Evolutionary conservation across 2,113 vertebrate genomes (phyloP), one percentile per base, ranked within the genome.

Genomic region (Ifrita kowaldi): DNA sequence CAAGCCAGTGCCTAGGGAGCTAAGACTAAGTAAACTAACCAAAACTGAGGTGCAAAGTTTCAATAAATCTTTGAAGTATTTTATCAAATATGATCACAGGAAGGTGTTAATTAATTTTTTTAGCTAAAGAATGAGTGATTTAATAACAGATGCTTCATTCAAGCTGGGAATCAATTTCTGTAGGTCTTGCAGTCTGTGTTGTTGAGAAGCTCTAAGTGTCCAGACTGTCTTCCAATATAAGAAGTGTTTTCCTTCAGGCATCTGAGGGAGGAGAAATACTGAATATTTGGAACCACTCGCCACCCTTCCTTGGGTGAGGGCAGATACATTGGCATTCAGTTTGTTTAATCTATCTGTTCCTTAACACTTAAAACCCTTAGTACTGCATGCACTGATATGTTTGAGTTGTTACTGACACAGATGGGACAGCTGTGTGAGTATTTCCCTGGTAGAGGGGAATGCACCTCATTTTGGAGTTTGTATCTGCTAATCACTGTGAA

Each of bases 301-400:
- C 30, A 47, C 44, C 55, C 55, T 87, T 85, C 67, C 59, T 35
- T 69, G 67, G 10, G 14, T 3, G 9, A 76, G 62, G 59, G 55
- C 42, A 50, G 50, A 37, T 69, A 56, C 10, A 18, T 1, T 79
- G 41, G 47, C 78, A 59, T 70, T 82, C 20, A n/a, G 18, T 63
- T 82, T 87, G 30, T 44, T 78, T 37, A 60, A 24, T 76, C 67
- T 79, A 49, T 60, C 56, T n/a, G 0, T 44, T 79, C 55, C 69
- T 91, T 74, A 53, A n/a, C 23, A 5, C 49, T 80, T 73, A 13
- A 83, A 80, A 3, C 30, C 27, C 21, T 46, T 75, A 1, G 0
- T 42, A 8, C 56, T 64, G 17, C 21, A 2, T 28, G 9, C 32
- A 27, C 30, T 33, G 14, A 3, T 42, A 1, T 0, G 4, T 63